Percentiles rank a stretch among this genome's conserved stretches.
phyloP scores from a whole-genome alignment of 2,888 invertebrate genomes.

The Neocrepidodera transversa region DNA sequence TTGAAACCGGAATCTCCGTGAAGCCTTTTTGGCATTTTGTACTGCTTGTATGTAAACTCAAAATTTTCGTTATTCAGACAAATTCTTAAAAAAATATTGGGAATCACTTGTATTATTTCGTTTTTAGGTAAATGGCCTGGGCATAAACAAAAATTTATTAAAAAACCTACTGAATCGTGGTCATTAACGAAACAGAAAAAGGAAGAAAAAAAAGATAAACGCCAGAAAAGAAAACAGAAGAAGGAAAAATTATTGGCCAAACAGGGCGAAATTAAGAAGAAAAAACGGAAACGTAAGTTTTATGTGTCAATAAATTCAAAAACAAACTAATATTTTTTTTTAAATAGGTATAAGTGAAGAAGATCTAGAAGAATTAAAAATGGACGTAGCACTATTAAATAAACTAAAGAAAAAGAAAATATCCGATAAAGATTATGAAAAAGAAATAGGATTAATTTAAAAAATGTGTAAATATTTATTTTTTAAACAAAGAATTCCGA shows the following conservation, averaged over 20 bases:
- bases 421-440: constrained; percentile 70
- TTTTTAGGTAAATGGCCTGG: constrained; percentile 56
- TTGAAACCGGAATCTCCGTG: no score
- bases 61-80: no score
- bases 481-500: constrained; percentile 23
- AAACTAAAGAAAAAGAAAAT: constrained; percentile 86
- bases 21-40: no score
- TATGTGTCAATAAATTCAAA: background rate
- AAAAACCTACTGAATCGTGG: constrained; percentile 77
- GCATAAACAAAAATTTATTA: constrained; percentile 56
- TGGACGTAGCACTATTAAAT: constrained; percentile 84
- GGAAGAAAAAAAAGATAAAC: constrained; percentile 69
- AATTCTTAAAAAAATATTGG: no score
- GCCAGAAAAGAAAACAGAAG: constrained; percentile 68
- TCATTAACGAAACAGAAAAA: constrained; percentile 77
- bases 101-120: background rate
- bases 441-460: constrained; percentile 64
- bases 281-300: constrained; percentile 56
- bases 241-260: constrained; percentile 62
- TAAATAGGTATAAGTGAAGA: constrained; percentile 67
- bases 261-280: constrained; percentile 57
- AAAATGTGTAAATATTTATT: constrained; percentile 25
- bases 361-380: constrained; percentile 78
- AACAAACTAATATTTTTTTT: constrained; percentile 5
- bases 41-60: no score